Evolutionary conservation across 2,797 vertebrate genomes (phyloP), one percentile per base, ranked within the genome.

Genomic region (Carcharodon carcharias): DNA sequence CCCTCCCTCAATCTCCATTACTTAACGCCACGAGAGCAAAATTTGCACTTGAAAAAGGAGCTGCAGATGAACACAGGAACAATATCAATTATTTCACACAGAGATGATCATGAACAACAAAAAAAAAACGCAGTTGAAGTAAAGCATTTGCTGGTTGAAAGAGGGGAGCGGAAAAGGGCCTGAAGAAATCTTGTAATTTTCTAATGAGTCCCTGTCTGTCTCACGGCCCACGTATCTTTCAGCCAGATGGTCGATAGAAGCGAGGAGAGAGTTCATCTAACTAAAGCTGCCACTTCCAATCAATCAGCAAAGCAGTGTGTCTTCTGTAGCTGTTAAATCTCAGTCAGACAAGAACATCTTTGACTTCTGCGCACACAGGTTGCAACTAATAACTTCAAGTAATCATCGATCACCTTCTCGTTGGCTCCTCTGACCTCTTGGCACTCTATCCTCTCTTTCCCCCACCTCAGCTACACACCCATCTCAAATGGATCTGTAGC

Each of bases 201-300:
- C 97, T 95, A 97, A 97, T 96, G 96, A 96, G 96, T 96, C 96
- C 95, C 50, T 96, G 96, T 96, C 96, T 96, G 96, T 97, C 96
- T 97, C 96, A 95, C 95, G 96, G 97, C 97, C 96, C 96, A 96
- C 96, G 96, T 97, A 97, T 97, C 97, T 96, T 96, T 96, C 96
- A 96, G 97, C 97, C 98, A 98, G 98, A 98, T 97, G 97, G 98
- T 97, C 97, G 96, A 98, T 98, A 97, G 97, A 97, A 97, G 97
- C 97, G 98, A 98, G 97, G 97, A 97, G 97, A 97, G 97, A 97
- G 97, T 96, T 97, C 97, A 98, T 97, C 97, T 96, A 98, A 98
- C 98, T 98, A 98, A 98, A 98, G 97, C 97, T 98, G 97, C 97
- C 98, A 98, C 97, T 98, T 98, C 96, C 97, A 97, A 98, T 98